Evolutionary conservation across 2,888 invertebrate species (phyloP).

Genomic region (Agrochola lota): DNA sequence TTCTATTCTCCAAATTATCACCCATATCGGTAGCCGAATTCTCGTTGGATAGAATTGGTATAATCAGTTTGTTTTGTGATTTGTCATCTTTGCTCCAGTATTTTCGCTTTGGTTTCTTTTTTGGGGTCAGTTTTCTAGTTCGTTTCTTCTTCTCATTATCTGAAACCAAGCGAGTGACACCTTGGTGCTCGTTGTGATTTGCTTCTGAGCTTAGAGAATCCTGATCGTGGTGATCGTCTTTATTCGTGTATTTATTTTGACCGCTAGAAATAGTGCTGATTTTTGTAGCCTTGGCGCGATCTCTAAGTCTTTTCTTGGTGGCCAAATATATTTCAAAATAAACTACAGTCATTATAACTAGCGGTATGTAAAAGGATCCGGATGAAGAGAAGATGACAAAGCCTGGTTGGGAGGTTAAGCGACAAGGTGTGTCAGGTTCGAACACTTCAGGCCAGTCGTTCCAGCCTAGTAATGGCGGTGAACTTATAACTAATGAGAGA

Average conservation of each 20-base stretch:
- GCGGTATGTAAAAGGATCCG: conserved; percentile 98
- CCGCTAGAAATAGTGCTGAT: conserved; percentile 92
- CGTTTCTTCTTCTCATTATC: conserved; percentile 84
- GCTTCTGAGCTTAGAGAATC: conserved; percentile 96
- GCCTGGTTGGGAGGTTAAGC: conserved; percentile 96
- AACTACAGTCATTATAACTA: conserved; percentile 98
- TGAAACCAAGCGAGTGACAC: conserved; percentile 79
- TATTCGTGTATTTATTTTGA: conserved; percentile 85
- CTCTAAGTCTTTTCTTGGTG: conserved; percentile 95
- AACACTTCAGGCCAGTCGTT: conserved; percentile 98
- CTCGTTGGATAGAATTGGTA: conserved; percentile 86
- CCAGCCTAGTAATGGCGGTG: conserved; percentile 97
- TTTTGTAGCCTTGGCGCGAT: conserved; percentile 95
- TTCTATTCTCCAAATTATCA: conserved; percentile 83
- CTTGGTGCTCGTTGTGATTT: conserved; percentile 93
- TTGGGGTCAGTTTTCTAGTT: conserved; percentile 80
- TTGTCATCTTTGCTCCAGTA: conserved; percentile 90
- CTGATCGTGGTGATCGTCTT: conserved; percentile 91
- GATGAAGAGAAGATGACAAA: conserved; percentile 97
- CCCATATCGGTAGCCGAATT: conserved; percentile 86
- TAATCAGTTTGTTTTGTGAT: conserved; percentile 86
- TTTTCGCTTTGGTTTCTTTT: conserved; percentile 89
- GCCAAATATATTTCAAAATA: conserved; percentile 99
- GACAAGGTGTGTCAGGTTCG: conserved; percentile 94
- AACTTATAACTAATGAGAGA: conserved; percentile 95